These are phyloP conservation scores for Aporophyla nigra DNA, from an alignment of 2,888 invertebrate species.

Conservation along the genomic window DNA sequence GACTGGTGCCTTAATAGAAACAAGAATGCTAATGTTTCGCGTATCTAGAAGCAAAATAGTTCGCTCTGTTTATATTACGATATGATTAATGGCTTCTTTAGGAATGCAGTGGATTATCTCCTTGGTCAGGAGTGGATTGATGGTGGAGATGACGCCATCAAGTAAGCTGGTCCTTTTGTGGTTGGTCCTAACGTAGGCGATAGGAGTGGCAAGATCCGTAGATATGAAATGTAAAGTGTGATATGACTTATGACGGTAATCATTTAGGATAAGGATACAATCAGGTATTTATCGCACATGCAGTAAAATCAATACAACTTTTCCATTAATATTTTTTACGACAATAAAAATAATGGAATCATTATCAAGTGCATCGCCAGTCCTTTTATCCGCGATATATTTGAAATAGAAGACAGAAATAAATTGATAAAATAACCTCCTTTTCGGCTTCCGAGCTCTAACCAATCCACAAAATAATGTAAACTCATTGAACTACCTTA, in stretches of 20 bases:
- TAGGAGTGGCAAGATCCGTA: constrained; percentile 51
- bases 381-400: background rate
- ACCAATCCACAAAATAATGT: background rate
- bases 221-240: constrained; percentile 24
- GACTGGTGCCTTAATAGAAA: too few species aligned
- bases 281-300: background rate
- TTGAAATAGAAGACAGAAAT: background rate
- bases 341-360: background rate
- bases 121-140: constrained; percentile 56
- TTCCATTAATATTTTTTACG: background rate
- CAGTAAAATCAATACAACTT: background rate
- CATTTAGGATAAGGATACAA: constrained; percentile 23
- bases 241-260: constrained; percentile 33
- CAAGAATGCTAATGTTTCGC: constrained; percentile 74
- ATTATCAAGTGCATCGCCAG: background rate
- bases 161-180: constrained; percentile 49
- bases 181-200: constrained; percentile 39
- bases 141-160: constrained; percentile 55
- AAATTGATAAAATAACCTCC: too few species aligned
- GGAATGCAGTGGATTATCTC: constrained; percentile 61
- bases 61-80: constrained; percentile 67
- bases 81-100: constrained; percentile 64
- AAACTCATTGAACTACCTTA: background rate
- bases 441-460: background rate
- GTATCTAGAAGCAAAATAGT: constrained; percentile 70